Percentiles rank a stretch among this genome's conserved stretches.
Conservation (phyloP, 1,140 invertebrate genomes). For the Zophobas atratus region DNA sequence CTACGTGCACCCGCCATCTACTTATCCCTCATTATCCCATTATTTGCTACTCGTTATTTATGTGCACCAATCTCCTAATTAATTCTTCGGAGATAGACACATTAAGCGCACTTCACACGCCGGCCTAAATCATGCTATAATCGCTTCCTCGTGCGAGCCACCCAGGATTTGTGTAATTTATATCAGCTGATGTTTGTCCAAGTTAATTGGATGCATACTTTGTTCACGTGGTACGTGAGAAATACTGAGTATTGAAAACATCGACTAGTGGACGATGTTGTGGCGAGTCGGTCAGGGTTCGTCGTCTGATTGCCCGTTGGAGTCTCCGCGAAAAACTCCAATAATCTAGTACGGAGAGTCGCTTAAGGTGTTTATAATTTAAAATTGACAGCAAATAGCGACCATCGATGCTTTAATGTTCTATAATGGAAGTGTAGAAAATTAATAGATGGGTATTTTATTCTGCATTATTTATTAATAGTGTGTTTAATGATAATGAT, state of each 20-base stretch:
- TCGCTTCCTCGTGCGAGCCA: slow-evolving; percentile 8
- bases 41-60: slow-evolving; percentile 49
- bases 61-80: slow-evolving; percentile 43
- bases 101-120: slow-evolving; percentile 17
- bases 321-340: neutral
- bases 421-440: no score
- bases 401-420: no score
- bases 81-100: slow-evolving; percentile 29
- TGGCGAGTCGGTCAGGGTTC: neutral
- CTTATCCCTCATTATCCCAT: slow-evolving; percentile 48
- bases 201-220: slow-evolving; percentile 2
- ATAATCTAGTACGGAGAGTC: no score
- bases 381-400: no score
- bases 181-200: neutral
- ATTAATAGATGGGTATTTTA: no score
- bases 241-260: neutral
- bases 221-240: no score
- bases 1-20: slow-evolving; percentile 43
- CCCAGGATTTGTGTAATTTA: neutral
- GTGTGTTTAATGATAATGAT: no score
- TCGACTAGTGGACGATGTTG: neutral
- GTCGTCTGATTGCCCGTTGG: slow-evolving; percentile 1
- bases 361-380: no score
- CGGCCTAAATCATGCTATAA: neutral
- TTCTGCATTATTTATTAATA: no score